Evolutionary conservation across 2,113 vertebrate species (phyloP), one percentile per base, ranked within the genome.

Genomic region (Carollia perspicillata): DNA sequence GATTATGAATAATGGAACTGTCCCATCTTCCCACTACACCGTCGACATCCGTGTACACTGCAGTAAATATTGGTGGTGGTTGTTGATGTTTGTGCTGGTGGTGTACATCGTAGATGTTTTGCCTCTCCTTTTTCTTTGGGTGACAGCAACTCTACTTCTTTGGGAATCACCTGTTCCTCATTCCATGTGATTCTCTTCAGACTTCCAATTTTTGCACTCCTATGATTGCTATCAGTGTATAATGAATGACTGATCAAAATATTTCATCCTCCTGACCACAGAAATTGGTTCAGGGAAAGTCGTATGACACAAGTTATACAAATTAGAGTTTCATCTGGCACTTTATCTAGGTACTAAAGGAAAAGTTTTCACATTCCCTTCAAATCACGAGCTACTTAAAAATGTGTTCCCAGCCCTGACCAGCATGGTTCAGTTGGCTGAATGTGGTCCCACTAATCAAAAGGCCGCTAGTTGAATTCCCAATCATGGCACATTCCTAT

Each of bases 21-120:
- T 40, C 63, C 12, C 18, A 55, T 8, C 13, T 47, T 2, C 3
- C 16, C 8, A 44, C 0, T 3, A 53, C 2, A 4, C 14, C 18
- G 20, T 66, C 17, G 35, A 20, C 6, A 68, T 37, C 8, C 13
- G 30, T 2, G 58, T 8, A 17, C 12, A 12, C 2, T 51, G 20
- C 28, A 90, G 40, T 37, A 7, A 78, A 12, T 28, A 6, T 60
- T 42, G 2, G 16, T 28, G 1, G 28, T 22, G 30, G 8, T 5
- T 53, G 49, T 6, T 7, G 30, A 3, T 28, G 28, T 8, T 37
- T 9, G 8, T 53, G n/a, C 53, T 20, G 10, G 20, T 51, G 17
- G 11, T 40, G 1, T 0, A 10, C 8, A 8, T 42, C 13, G 2
- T 20, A 3, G 37, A 78, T 78, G 2, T 12, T 79, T 71, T 78